Evolutionary conservation across 2,797 vertebrate species (phyloP).

Genomic region (Hydrocynus forskahlii): DNA sequence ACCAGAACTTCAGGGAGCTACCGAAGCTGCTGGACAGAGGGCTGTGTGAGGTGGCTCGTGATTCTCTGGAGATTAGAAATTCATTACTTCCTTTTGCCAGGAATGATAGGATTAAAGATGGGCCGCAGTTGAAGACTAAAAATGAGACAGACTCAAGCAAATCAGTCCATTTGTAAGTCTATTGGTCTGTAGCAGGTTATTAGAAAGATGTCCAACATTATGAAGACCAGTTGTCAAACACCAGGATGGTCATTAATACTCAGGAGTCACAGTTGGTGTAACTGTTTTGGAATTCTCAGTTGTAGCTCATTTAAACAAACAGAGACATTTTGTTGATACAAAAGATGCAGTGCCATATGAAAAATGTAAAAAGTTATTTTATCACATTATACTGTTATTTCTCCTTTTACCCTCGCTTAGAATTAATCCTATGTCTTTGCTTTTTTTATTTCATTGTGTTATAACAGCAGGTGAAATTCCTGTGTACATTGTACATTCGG

Average conservation of each 20-base stretch:
- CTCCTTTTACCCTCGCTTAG: no score
- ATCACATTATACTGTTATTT: no score
- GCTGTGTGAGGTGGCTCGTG: constrained; percentile 46
- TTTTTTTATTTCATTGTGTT: no score
- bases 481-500: no score
- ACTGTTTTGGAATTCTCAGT: not conserved
- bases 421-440: no score
- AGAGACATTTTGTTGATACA: not conserved
- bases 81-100: constrained; percentile 18
- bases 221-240: not conserved
- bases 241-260: not conserved
- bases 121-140: constrained; percentile 10
- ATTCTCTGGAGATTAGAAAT: constrained; percentile 29
- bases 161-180: constrained; percentile 68
- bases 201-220: not conserved
- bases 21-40: constrained; percentile 65
- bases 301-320: not conserved
- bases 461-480: no score
- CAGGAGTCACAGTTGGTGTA: not conserved
- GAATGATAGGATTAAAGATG: not conserved
- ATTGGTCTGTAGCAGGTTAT: not conserved
- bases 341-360: not conserved
- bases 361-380: no score
- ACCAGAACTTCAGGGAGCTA: constrained; percentile 75
- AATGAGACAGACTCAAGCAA: constrained; percentile 12